phyloP scores from a whole-genome alignment of 2,888 invertebrate genomes.

The Bugulina stolonifera region DNA sequence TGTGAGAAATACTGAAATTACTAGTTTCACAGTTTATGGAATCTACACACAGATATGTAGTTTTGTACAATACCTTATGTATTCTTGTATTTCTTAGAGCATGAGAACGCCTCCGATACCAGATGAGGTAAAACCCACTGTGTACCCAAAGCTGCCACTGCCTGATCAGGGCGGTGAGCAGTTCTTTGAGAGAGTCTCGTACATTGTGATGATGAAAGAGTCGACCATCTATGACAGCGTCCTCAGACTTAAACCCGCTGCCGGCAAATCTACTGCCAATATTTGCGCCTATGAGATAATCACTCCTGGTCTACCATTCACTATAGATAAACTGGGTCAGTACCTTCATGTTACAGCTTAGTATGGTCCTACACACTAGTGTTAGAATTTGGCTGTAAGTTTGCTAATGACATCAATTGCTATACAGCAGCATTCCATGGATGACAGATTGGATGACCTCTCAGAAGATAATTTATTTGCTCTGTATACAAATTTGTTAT shows the following conservation, averaged over 20 bases:
- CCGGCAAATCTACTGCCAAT: constrained; percentile 89
- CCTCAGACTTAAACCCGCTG: constrained; percentile 81
- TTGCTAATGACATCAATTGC: too few species aligned
- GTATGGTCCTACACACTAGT: too few species aligned
- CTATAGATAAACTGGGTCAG: constrained; percentile 80
- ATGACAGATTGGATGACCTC: too few species aligned
- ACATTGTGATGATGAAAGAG: constrained; percentile 83
- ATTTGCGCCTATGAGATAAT: constrained; percentile 96
- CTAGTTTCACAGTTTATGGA: neutral
- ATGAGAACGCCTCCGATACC: constrained; percentile 4
- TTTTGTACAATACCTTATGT: neutral
- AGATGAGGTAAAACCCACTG: neutral
- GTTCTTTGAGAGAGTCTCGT: constrained; percentile 75
- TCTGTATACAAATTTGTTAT: too few species aligned
- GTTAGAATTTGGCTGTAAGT: too few species aligned
- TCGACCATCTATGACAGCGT: constrained; percentile 69
- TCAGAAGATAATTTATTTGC: too few species aligned
- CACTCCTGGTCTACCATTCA: constrained; percentile 82
- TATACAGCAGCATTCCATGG: too few species aligned
- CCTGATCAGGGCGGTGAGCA: constrained; percentile 10
- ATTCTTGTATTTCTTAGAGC: neutral
- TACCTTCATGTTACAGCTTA: too few species aligned
- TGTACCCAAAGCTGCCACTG: constrained; percentile 15
- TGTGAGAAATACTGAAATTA: too few species aligned
- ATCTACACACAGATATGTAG: neutral